Percentiles rank a stretch among this genome's conserved stretches.
Conservation (phyloP, 2,797 vertebrate species). For the Enteromius afrohamiltoni region DNA sequence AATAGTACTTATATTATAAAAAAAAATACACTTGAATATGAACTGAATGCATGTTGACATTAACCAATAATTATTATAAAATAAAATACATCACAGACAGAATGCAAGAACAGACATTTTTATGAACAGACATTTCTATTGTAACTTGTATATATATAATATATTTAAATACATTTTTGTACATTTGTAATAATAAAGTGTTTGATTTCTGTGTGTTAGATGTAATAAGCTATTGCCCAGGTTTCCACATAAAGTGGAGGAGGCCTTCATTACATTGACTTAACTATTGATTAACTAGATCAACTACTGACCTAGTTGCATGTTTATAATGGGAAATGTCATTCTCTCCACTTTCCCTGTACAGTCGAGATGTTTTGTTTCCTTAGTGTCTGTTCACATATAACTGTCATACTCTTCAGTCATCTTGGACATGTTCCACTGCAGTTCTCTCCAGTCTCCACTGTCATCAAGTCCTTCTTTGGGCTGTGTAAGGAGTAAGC, state of each 20-base stretch:
- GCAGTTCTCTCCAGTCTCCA: not conserved
- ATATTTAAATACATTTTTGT: not conserved
- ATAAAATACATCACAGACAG: not conserved
- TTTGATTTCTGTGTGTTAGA: not conserved
- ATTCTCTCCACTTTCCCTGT: not conserved
- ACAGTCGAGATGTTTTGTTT: not conserved
- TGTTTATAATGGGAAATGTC: not conserved
- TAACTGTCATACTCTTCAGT: not conserved
- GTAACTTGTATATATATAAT: not conserved
- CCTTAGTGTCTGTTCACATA: not conserved
- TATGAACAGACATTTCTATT: not conserved
- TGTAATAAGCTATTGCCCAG: not conserved
- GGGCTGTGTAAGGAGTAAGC: not conserved
- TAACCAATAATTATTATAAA: not conserved
- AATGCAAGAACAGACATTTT: not conserved
- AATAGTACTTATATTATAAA: not conserved
- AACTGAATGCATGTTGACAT: not conserved
- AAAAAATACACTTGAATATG: not conserved
- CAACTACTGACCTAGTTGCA: not conserved
- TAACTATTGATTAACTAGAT: not conserved
- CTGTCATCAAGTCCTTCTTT: not conserved
- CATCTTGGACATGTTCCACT: not conserved
- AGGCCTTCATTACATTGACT: not conserved
- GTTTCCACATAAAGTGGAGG: not conserved
- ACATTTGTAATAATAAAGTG: not conserved